Percentiles rank a stretch among this genome's conserved stretches.
Evolutionary conservation across 2,888 invertebrate species (phyloP).

Genomic region (Agrochola macilenta): DNA sequence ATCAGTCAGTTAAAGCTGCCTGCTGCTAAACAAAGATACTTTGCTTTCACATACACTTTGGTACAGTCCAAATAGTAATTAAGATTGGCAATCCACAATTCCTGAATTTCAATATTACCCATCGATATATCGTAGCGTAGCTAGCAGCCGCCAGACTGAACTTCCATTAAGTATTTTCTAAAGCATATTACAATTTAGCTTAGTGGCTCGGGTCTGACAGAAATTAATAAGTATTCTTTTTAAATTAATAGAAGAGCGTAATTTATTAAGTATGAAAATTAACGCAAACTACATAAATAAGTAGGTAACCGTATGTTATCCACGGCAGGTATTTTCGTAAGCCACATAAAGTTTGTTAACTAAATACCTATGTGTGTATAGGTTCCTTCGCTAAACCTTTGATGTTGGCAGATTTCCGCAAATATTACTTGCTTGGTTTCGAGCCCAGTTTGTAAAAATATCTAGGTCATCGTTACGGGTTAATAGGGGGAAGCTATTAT

Average conservation of each 20-base stretch:
- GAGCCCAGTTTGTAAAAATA: slow-evolving; percentile 32
- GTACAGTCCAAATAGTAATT: slow-evolving; percentile 13
- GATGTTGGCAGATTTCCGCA: slow-evolving; percentile 38
- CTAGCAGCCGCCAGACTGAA: not conserved
- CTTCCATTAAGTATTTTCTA: not conserved
- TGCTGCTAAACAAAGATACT: not conserved
- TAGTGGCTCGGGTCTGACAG: not conserved
- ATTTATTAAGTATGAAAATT: slow-evolving; percentile 21
- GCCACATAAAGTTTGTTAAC: slow-evolving; percentile 43
- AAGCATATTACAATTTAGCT: slow-evolving; percentile 7
- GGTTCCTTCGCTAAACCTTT: slow-evolving; percentile 41
- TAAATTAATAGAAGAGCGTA: slow-evolving; percentile 16
- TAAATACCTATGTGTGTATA: slow-evolving; percentile 38
- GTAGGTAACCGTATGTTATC: slow-evolving; percentile 11
- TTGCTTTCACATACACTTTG: no score
- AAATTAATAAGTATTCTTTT: slow-evolving; percentile 18
- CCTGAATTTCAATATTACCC: slow-evolving; percentile 9
- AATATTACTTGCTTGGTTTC: slow-evolving; percentile 48
- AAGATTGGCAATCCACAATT: not conserved
- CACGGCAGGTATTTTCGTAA: slow-evolving; percentile 25
- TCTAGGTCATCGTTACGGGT: slow-evolving; percentile 7
- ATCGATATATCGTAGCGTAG: slow-evolving; percentile 1
- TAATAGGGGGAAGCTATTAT: slow-evolving; percentile 3
- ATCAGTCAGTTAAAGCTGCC: not conserved
- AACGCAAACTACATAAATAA: slow-evolving; percentile 8